Evolutionary conservation across 2,888 invertebrate genomes (phyloP).

Genomic region (Napeogenes sylphis): DNA sequence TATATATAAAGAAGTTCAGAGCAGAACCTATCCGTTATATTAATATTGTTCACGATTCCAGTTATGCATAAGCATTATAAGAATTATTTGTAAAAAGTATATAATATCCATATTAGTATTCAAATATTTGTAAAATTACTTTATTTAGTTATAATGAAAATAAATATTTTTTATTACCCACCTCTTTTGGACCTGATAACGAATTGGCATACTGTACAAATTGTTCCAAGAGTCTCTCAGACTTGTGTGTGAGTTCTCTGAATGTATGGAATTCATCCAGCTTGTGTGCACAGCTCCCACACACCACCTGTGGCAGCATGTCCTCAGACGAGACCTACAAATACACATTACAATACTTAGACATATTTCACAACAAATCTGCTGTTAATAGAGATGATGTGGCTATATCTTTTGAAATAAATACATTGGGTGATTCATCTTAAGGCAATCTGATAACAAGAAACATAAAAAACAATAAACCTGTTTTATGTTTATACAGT

Average conservation of each 20-base stretch:
- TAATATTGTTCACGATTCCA: slow-evolving; percentile 56
- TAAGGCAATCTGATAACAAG: slow-evolving; percentile 57
- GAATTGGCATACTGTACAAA: slow-evolving; percentile 85
- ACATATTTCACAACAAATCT: slow-evolving; percentile 47
- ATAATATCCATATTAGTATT: slow-evolving; percentile 16
- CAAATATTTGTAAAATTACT: slow-evolving; percentile 9
- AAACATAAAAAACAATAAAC: slow-evolving; percentile 40
- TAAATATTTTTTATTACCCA: slow-evolving; percentile 52
- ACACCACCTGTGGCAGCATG: slow-evolving; percentile 86
- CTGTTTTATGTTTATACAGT: slow-evolving; percentile 24
- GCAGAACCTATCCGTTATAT: slow-evolving; percentile 62
- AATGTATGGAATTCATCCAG: slow-evolving; percentile 87
- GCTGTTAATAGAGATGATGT: slow-evolving; percentile 44
- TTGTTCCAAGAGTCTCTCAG: slow-evolving; percentile 85
- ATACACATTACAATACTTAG: slow-evolving; percentile 38
- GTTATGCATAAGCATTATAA: slow-evolving; percentile 51
- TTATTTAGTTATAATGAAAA: slow-evolving; percentile 21
- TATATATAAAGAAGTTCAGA: slow-evolving; percentile 57
- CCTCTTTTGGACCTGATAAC: slow-evolving; percentile 81
- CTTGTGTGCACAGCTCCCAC: slow-evolving; percentile 86
- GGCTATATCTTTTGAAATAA: slow-evolving; percentile 40
- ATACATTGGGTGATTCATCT: slow-evolving; percentile 70
- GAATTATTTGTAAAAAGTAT: slow-evolving; percentile 18
- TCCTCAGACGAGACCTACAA: slow-evolving; percentile 86
- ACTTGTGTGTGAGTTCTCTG: slow-evolving; percentile 85